These are phyloP conservation scores for Condylostylus longicornis DNA, from an alignment of 1,140 invertebrate species.

Conservation along the genomic window DNA sequence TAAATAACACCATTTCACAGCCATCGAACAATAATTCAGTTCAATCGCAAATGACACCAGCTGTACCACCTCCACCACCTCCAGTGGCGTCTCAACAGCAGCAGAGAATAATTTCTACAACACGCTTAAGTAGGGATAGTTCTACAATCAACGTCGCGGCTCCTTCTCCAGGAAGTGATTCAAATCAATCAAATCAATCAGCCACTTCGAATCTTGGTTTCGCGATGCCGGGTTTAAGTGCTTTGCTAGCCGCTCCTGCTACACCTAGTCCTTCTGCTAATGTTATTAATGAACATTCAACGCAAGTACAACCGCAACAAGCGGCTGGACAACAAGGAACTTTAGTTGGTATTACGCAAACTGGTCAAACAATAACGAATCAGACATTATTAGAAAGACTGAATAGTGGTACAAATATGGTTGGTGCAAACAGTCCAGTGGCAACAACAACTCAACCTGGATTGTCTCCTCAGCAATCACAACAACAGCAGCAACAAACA, in stretches of 20 bases:
- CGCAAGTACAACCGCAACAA: conserved; percentile 15
- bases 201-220: conserved; percentile 16
- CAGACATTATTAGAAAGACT: conserved; percentile 25
- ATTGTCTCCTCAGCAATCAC: conserved; percentile 14
- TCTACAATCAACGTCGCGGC: conserved; percentile 27
- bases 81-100: conserved; percentile 7
- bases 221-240: conserved; percentile 20
- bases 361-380: conserved; percentile 8
- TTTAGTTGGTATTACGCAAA: background rate
- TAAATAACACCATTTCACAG: conserved; percentile 18
- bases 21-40: too few species aligned
- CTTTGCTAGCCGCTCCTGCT: conserved; percentile 20
- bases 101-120: conserved; percentile 21
- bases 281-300: conserved; percentile 27
- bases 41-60: too few species aligned
- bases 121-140: conserved; percentile 21
- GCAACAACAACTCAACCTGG: conserved; percentile 24
- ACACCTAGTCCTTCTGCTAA: conserved; percentile 27
- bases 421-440: conserved; percentile 15
- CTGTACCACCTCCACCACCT: background rate
- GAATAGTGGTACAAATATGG: conserved; percentile 22
- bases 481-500: conserved; percentile 11
- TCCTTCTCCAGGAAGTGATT: conserved; percentile 30
- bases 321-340: background rate
- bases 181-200: conserved; percentile 26